phyloP scores from a whole-genome alignment of 2,888 invertebrate species.

The Amphiduros pacificus region DNA sequence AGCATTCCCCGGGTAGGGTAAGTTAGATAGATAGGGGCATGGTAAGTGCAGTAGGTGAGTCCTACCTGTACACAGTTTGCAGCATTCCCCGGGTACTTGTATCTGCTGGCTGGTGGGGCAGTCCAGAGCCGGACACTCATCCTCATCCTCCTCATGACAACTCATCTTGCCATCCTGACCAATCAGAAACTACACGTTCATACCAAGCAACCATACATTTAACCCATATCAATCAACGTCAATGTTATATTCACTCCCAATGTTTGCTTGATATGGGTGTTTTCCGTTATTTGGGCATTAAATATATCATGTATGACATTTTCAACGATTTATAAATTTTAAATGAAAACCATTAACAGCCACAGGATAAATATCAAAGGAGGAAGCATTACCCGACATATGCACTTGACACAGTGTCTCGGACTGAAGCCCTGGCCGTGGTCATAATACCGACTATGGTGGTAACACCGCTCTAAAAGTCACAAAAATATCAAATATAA shows the following conservation, averaged over 20 bases:
- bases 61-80: slow-evolving; percentile 84
- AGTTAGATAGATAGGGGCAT: too few species aligned
- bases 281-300: too few species aligned
- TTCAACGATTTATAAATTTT: background rate
- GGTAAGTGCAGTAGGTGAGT: too few species aligned
- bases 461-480: slow-evolving; percentile 70
- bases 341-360: background rate
- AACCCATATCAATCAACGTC: background rate
- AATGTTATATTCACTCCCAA: background rate
- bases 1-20: too few species aligned
- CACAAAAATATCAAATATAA: background rate
- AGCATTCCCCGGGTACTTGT: slow-evolving; percentile 82
- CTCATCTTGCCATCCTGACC: slow-evolving; percentile 76
- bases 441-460: slow-evolving; percentile 65
- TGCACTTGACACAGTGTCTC: slow-evolving; percentile 79
- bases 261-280: too few species aligned
- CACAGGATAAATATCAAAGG: background rate
- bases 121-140: slow-evolving; percentile 72
- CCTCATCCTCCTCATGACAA: slow-evolving; percentile 74
- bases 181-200: slow-evolving; percentile 18
- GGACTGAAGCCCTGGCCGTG: slow-evolving; percentile 74
- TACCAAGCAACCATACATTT: background rate
- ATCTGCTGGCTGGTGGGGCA: slow-evolving; percentile 79
- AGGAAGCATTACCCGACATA: slow-evolving; percentile 64
- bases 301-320: background rate